Evolutionary conservation across 2,888 invertebrate species (phyloP).

Genomic region (Drosophila parthenogenetica): DNA sequence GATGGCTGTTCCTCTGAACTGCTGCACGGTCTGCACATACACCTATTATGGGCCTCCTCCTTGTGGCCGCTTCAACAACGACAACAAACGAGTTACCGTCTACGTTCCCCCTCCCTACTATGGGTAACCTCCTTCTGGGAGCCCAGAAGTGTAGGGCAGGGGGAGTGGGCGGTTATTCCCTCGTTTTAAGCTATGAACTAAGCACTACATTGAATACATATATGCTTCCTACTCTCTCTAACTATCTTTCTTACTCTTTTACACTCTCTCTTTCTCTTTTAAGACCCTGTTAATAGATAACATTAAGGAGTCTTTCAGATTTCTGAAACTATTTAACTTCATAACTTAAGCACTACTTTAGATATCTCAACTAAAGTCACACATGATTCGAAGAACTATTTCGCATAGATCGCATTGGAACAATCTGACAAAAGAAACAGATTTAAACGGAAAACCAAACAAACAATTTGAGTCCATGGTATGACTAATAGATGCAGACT

Average conservation of each 20-base stretch:
- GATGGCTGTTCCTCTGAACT: conserved; percentile 67
- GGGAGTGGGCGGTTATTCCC: conserved; percentile 1
- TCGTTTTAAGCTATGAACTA: conserved; percentile 22
- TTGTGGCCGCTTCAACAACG: conserved; percentile 57
- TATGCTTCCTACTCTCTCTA: background rate
- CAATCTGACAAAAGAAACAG: too few species aligned
- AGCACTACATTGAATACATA: conserved; percentile 18
- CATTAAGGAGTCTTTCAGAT: background rate
- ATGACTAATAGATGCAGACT: too few species aligned
- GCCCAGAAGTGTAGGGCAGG: too few species aligned
- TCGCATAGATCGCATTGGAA: too few species aligned
- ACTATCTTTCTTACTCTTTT: background rate
- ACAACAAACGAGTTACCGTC: conserved; percentile 54
- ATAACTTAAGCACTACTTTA: too few species aligned
- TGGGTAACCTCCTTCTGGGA: conserved; percentile 27
- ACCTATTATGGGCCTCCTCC: conserved; percentile 80
- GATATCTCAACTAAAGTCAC: too few species aligned
- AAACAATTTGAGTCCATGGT: too few species aligned
- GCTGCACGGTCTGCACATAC: conserved; percentile 73
- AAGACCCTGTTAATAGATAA: too few species aligned
- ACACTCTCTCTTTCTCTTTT: background rate
- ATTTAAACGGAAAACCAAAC: too few species aligned
- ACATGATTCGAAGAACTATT: too few species aligned
- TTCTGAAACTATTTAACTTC: too few species aligned
- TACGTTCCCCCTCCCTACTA: conserved; percentile 71